Percentiles rank a stretch among this genome's conserved stretches.
Conservation (phyloP, 1,140 invertebrate species). For the Ruditapes philippinarum region DNA sequence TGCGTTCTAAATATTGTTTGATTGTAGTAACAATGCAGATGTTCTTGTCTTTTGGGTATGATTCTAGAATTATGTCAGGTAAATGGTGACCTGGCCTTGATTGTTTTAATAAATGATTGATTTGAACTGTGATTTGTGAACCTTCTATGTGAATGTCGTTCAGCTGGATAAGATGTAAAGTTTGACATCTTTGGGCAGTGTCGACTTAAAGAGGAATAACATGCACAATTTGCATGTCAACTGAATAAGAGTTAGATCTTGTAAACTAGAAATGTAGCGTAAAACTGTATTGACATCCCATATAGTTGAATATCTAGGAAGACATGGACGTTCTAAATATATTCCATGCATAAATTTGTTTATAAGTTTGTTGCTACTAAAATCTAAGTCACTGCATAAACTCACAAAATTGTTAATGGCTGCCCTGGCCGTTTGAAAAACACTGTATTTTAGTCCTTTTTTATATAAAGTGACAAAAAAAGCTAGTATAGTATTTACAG, state of each 20-base stretch:
- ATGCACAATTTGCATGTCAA: conserved; percentile 31
- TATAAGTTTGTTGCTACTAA: not conserved
- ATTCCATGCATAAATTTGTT: not conserved
- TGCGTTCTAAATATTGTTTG: not conserved
- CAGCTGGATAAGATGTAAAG: not conserved
- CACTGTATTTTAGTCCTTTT: conserved; percentile 1
- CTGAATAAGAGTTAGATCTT: not conserved
- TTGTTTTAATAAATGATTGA: not conserved
- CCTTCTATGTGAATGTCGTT: not conserved
- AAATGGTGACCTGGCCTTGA: not conserved
- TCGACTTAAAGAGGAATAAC: conserved; percentile 16
- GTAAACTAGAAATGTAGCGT: not conserved
- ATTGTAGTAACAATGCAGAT: not conserved
- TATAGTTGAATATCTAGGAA: not conserved
- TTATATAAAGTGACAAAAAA: conserved; percentile 14
- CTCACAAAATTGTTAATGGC: conserved; percentile 10
- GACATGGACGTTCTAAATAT: not conserved
- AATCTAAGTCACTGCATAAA: not conserved
- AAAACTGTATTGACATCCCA: not conserved
- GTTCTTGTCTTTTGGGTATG: not conserved
- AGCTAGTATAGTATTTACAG: conserved; percentile 4
- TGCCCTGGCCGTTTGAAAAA: too few species aligned
- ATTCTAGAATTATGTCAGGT: not conserved
- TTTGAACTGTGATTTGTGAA: not conserved
- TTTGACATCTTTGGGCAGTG: not conserved